Evolutionary conservation across 92 coral and sea anemone genomes (phyloP).

Genomic region (Bergia puertoricense): DNA sequence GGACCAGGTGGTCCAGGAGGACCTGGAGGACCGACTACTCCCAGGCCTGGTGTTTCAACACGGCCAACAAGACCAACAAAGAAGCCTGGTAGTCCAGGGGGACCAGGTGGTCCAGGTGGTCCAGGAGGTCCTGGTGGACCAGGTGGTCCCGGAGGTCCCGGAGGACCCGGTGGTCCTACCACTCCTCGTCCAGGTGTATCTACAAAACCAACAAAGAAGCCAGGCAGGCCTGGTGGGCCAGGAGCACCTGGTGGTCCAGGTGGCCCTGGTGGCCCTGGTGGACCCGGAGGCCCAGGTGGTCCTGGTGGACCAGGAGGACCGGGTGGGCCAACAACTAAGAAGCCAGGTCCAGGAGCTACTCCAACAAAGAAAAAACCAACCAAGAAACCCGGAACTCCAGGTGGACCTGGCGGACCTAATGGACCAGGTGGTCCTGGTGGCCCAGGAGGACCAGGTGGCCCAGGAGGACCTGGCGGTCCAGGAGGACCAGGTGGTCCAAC

Average conservation of each 20-base stretch:
- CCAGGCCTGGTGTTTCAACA: slow-evolving; percentile 42
- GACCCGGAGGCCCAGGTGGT: slow-evolving; percentile 71
- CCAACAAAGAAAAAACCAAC: slow-evolving; percentile 39
- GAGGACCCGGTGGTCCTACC: slow-evolving; percentile 66
- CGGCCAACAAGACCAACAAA: slow-evolving; percentile 51
- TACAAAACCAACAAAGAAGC: slow-evolving; percentile 60
- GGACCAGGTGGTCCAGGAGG: slow-evolving; percentile 83
- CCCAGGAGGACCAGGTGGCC: slow-evolving; percentile 70
- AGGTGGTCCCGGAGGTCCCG: slow-evolving; percentile 67
- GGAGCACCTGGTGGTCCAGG: slow-evolving; percentile 79
- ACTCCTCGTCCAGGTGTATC: slow-evolving; percentile 49
- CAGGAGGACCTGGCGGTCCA: slow-evolving; percentile 66
- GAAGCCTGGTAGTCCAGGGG: slow-evolving; percentile 70
- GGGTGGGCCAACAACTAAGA: slow-evolving; percentile 69
- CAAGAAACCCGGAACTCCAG: slow-evolving; percentile 33
- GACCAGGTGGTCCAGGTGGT: slow-evolving; percentile 87
- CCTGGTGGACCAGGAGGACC: slow-evolving; percentile 82
- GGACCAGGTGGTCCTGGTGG: slow-evolving; percentile 85
- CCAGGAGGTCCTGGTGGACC: slow-evolving; percentile 87
- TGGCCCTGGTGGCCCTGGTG: slow-evolving; percentile 81
- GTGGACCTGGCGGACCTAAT: slow-evolving; percentile 75
- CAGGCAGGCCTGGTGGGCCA: slow-evolving; percentile 57
- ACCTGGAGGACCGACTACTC: slow-evolving; percentile 72
- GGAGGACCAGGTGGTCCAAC: slow-evolving; percentile 69
- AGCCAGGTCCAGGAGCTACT: slow-evolving; percentile 50